Evolutionary conservation across 2,888 invertebrate species (phyloP), one percentile per base, ranked within the genome.

Genomic region (Globia sparganii): DNA sequence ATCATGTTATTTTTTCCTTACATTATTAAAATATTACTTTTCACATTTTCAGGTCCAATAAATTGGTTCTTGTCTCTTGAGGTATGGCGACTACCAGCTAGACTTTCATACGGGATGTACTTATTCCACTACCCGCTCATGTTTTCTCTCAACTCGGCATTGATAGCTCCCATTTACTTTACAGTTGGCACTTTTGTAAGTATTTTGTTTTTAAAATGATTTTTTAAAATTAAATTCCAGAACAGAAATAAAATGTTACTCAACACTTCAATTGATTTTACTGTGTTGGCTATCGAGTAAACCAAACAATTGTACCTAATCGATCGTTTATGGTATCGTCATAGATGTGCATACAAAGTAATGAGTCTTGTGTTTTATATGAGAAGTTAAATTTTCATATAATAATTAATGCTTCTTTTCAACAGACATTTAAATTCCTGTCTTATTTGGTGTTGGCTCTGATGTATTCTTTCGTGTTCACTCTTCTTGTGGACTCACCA

Each of bases 41-140:
- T 9, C 0, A 15, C 1, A 34, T 78, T 53, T 37, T 0, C 79
- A 86, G 86, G 85, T 79, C 87, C 87, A 3, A 75, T 86, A 0
- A 87, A 86, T 83, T 93, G 92, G 91, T 90, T 96, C 69, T 80
- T 96, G 28, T 93, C 94, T 4, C 86, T 92, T 25, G 90, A 92
- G 21, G 82, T 92, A 11, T 96, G 95, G 90, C 91, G 93, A 84
- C 92, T 87, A 59, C 87, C 85, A 37, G 83, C 83, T 53, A 79
- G 87, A 9, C 58, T 86, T 1, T 72, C 95, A 0, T 97, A 96
- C 80, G 94, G 94, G 37, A 94, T 97, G 89, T 97, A 94, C 83
- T 64, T 97, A 8, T 86, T 95, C 6, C 96, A 97, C 86, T 89
- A 94, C 15, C 78, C 84, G 28, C 62, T 85, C 0, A 87, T 87